A percentile compares a stretch with the other conserved stretches of the same genome.
Conservation (phyloP, 2,113 vertebrate genomes). For the Dasypus novemcinctus region DNA sequence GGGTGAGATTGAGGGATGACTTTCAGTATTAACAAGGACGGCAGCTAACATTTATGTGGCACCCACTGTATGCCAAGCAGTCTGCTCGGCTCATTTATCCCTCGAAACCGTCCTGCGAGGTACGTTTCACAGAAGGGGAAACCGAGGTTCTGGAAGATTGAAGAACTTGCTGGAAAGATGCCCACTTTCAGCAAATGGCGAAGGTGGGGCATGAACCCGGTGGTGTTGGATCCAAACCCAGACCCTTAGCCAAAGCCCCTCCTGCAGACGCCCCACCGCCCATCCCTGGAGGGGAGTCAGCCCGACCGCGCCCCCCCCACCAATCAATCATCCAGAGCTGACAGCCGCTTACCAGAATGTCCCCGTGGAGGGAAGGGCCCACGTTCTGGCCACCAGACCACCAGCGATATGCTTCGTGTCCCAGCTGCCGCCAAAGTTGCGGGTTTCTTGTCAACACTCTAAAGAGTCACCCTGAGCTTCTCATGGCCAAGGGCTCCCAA, state of each 20-base stretch:
- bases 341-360: background rate
- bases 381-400: background rate
- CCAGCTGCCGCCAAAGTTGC: conserved; percentile 8
- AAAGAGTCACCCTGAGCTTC: background rate
- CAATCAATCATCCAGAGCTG: background rate
- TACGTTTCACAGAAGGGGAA: background rate
- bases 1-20: background rate
- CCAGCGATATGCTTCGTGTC: background rate
- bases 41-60: background rate
- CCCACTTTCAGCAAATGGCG: background rate
- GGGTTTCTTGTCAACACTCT: conserved; percentile 32
- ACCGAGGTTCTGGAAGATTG: rapidly evolving
- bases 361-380: background rate
- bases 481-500: background rate
- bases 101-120: background rate
- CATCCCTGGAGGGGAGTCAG: background rate
- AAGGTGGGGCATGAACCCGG: background rate
- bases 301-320: background rate
- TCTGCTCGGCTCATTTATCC: background rate
- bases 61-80: background rate
- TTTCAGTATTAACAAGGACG: background rate
- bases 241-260: background rate
- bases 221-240: background rate
- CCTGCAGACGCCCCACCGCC: background rate
- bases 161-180: background rate